Conservation (phyloP, 2,888 invertebrate genomes). For the Cephonodes hylas region DNA sequence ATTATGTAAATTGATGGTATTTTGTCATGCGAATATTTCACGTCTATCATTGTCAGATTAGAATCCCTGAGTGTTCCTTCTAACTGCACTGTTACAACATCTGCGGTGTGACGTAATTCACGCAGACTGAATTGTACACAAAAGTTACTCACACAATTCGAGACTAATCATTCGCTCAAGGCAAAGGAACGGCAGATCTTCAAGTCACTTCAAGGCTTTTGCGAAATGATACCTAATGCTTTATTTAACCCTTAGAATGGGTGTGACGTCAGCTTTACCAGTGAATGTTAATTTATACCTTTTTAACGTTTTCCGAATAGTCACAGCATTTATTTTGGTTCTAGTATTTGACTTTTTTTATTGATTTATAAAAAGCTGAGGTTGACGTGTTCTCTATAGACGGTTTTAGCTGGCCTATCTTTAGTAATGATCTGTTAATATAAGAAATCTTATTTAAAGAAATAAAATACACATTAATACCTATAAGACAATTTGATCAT, state of each 20-base stretch:
- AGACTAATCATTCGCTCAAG: slow-evolving; percentile 63
- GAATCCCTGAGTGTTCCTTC: not conserved
- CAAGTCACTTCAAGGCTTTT: slow-evolving; percentile 32
- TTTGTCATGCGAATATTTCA: not conserved
- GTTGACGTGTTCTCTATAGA: too few relatives aligned
- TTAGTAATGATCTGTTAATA: too few relatives aligned
- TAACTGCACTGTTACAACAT: slow-evolving; percentile 6
- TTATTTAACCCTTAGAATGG: slow-evolving; percentile 1
- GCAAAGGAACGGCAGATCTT: slow-evolving; percentile 57
- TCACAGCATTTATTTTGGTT: not conserved
- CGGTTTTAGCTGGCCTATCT: too few relatives aligned
- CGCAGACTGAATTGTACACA: slow-evolving; percentile 27
- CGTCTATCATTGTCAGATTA: not conserved
- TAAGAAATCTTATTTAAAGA: too few relatives aligned
- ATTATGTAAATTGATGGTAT: too few relatives aligned
- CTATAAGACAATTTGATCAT: too few relatives aligned
- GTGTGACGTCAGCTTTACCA: not conserved
- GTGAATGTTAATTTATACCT: not conserved
- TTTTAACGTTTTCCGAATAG: not conserved
- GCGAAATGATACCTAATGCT: slow-evolving; percentile 29
- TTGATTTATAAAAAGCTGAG: too few relatives aligned
- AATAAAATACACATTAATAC: too few relatives aligned
- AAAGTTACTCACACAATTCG: slow-evolving; percentile 35
- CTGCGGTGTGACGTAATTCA: slow-evolving; percentile 36
- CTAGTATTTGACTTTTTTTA: not conserved